Evolutionary conservation across 2,113 vertebrate species (phyloP).

Genomic region (Heterocephalus glaber): DNA sequence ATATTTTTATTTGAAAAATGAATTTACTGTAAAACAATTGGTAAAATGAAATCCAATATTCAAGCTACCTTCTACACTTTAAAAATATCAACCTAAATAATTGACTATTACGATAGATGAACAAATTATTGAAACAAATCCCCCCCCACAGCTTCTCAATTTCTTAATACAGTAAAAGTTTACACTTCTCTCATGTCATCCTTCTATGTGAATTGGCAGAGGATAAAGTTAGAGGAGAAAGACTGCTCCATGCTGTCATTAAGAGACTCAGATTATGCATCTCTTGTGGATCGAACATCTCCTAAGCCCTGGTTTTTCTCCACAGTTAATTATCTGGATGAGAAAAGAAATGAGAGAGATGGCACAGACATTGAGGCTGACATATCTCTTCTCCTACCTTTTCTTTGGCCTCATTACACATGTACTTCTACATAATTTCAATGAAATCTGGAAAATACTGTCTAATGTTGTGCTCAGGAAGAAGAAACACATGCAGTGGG

Average conservation of each 20-base stretch:
- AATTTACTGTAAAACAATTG: background rate
- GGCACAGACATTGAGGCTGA: background rate
- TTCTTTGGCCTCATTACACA: background rate
- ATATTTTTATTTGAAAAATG: background rate
- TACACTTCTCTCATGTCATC: background rate
- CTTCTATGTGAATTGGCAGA: background rate
- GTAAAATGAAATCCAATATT: constrained; percentile 11
- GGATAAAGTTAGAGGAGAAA: rapidly evolving
- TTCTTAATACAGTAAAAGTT: background rate
- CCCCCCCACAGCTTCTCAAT: background rate
- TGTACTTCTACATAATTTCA: background rate
- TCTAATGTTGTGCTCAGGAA: background rate
- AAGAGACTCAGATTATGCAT: background rate
- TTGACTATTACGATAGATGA: background rate
- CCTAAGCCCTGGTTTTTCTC: background rate
- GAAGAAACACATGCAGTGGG: background rate
- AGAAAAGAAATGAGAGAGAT: background rate
- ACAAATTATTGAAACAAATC: background rate
- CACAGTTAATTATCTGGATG: background rate
- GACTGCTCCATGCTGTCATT: rapidly evolving
- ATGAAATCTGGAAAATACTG: background rate
- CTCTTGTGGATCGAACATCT: background rate
- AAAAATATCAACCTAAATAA: background rate
- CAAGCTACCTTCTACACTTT: background rate
- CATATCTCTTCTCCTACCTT: background rate